These are phyloP conservation scores for Philopedon plagiatum DNA, from an alignment of 2,888 invertebrate genomes.

Conservation along the genomic window DNA sequence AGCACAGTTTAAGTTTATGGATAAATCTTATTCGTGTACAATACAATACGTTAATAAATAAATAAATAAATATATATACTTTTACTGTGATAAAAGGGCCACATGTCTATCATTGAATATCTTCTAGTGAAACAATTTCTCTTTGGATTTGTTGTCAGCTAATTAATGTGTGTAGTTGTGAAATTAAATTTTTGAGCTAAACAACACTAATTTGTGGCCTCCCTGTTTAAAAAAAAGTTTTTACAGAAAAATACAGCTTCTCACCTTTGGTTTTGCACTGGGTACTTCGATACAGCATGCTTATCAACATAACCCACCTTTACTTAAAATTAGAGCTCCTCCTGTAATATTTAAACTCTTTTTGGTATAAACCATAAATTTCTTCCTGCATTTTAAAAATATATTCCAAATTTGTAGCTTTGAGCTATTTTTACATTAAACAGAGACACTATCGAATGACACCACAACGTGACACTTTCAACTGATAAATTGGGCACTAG, in stretches of 20 bases:
- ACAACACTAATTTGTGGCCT: no score
- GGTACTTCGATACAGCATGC: not conserved
- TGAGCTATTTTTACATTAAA: slow-evolving; percentile 6
- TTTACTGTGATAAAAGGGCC: no score
- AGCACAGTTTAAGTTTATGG: no score
- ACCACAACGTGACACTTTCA: slow-evolving; percentile 1
- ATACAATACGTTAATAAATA: no score
- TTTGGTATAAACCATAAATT: not conserved
- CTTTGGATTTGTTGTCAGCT: no score
- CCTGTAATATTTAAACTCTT: not conserved
- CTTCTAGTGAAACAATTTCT: no score
- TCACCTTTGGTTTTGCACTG: not conserved
- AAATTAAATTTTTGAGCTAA: no score
- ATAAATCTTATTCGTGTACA: no score
- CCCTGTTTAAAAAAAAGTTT: not conserved
- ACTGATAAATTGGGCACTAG: not conserved
- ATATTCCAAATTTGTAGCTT: no score
- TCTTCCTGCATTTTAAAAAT: not conserved
- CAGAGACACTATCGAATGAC: not conserved
- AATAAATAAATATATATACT: no score
- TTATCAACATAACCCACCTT: not conserved
- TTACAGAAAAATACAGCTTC: not conserved
- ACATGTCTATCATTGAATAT: no score
- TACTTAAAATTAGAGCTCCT: not conserved
- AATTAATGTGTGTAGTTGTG: no score